These are phyloP conservation scores for Saccostrea glomerata DNA, from an alignment of 1,140 invertebrate species.

Conservation along the genomic window DNA sequence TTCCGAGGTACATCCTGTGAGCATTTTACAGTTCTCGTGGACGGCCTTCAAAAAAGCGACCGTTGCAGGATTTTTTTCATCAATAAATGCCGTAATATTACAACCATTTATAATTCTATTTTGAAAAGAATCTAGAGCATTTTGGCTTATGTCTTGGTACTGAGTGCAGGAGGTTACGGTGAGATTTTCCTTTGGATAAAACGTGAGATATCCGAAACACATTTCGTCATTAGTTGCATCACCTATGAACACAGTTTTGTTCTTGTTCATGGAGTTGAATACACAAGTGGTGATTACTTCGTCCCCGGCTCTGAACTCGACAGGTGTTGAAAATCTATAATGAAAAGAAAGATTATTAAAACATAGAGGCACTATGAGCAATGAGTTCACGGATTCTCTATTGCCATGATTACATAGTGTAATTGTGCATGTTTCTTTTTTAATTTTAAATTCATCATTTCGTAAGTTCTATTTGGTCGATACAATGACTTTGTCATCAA, in stretches of 20 bases:
- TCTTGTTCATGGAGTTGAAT: conserved; percentile 52
- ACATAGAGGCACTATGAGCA: background rate
- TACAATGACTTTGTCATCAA: too few species aligned
- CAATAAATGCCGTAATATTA: conserved; percentile 41
- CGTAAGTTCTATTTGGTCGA: too few species aligned
- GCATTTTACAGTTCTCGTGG: conserved; percentile 29
- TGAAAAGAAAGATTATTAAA: background rate
- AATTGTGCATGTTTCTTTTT: too few species aligned
- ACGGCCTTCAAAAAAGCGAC: conserved; percentile 13
- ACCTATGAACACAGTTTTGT: conserved; percentile 53
- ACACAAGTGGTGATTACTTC: conserved; percentile 62
- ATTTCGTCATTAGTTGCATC: conserved; percentile 66
- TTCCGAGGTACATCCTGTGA: conserved; percentile 44
- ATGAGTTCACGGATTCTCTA: too few species aligned
- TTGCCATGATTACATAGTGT: too few species aligned
- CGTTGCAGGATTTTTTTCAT: background rate
- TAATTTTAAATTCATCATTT: too few species aligned
- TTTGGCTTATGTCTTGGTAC: conserved; percentile 44
- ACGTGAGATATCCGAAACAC: conserved; percentile 65
- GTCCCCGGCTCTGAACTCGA: conserved; percentile 62
- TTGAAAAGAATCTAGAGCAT: background rate
- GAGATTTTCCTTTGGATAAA: conserved; percentile 57
- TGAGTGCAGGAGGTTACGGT: conserved; percentile 28
- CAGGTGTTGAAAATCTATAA: conserved; percentile 61
- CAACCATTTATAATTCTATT: conserved; percentile 33